Conservation (phyloP, 2,113 vertebrate species). For the Seriola quinqueradiata region DNA sequence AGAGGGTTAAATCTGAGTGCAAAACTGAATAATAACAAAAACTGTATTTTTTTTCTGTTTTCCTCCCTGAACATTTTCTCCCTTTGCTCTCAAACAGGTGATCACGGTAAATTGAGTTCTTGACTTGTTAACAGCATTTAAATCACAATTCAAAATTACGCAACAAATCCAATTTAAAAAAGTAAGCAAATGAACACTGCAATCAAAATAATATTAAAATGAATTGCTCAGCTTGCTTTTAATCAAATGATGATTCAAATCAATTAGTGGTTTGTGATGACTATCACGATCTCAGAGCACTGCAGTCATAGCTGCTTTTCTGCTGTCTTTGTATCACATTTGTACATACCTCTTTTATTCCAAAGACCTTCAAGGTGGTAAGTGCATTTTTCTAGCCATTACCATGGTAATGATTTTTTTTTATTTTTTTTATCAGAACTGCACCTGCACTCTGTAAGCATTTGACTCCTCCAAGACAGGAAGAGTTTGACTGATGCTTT, state of each 20-base stretch:
- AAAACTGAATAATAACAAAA: slow-evolving; percentile 57
- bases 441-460: slow-evolving; percentile 67
- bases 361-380: slow-evolving; percentile 81
- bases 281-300: slow-evolving; percentile 21
- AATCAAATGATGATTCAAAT: slow-evolving; percentile 34
- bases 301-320: slow-evolving; percentile 45
- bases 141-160: slow-evolving; percentile 23
- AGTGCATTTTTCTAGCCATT: slow-evolving; percentile 68
- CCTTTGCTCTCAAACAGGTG: slow-evolving; percentile 73
- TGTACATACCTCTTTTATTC: slow-evolving; percentile 56
- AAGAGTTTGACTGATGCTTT: slow-evolving; percentile 73
- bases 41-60: slow-evolving; percentile 40
- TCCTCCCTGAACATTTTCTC: slow-evolving; percentile 56
- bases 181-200: slow-evolving; percentile 1
- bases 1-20: slow-evolving; percentile 7
- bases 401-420: slow-evolving; percentile 5
- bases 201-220: slow-evolving; percentile 14
- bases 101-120: slow-evolving; percentile 77
- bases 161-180: slow-evolving; percentile 20
- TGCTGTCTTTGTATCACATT: slow-evolving; percentile 47
- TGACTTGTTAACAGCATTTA: slow-evolving; percentile 26
- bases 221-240: slow-evolving; percentile 46
- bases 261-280: slow-evolving; percentile 22
- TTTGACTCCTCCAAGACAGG: slow-evolving; percentile 43
- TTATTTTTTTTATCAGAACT: not conserved